Percentiles rank a stretch among this genome's conserved stretches.
Evolutionary conservation across 2,888 invertebrate species (phyloP).

Genomic region (Latrodectus elegans): DNA sequence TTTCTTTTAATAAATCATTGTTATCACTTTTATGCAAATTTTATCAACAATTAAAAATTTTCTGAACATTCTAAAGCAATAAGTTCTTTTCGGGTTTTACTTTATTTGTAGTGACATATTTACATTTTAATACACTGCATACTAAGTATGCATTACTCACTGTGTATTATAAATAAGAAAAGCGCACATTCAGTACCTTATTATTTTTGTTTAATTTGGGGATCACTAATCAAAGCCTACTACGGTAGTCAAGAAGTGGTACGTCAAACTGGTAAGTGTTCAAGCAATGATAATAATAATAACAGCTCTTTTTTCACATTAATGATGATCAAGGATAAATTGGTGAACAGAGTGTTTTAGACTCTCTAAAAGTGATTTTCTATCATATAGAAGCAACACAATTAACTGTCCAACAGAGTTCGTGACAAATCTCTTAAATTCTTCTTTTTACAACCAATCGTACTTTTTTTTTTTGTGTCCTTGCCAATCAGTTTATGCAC

Average conservation of each 20-base stretch:
- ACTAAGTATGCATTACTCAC: no score
- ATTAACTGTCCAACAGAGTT: constrained; percentile 56
- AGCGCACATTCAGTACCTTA: no score
- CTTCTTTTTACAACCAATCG: no score
- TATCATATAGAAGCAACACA: constrained; percentile 65
- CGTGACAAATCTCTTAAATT: constrained; percentile 9
- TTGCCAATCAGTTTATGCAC: neutral
- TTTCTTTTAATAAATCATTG: no score
- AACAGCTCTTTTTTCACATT: constrained; percentile 64
- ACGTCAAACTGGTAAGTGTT: constrained; percentile 63
- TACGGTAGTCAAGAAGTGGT: constrained; percentile 49
- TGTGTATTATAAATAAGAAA: no score
- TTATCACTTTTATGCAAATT: no score
- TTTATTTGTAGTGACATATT: no score
- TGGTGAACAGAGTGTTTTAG: constrained; percentile 48
- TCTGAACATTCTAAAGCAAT: no score
- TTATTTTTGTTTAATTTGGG: neutral
- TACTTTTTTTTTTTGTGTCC: neutral
- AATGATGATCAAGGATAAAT: constrained; percentile 50
- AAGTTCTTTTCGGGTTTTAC: no score
- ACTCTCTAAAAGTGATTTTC: constrained; percentile 62
- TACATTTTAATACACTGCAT: no score
- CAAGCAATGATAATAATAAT: constrained; percentile 55
- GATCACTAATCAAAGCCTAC: constrained; percentile 43
- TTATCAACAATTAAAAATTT: no score